Evolutionary conservation across 1,140 invertebrate genomes (phyloP).

Genomic region (Copidosoma floridanum): DNA sequence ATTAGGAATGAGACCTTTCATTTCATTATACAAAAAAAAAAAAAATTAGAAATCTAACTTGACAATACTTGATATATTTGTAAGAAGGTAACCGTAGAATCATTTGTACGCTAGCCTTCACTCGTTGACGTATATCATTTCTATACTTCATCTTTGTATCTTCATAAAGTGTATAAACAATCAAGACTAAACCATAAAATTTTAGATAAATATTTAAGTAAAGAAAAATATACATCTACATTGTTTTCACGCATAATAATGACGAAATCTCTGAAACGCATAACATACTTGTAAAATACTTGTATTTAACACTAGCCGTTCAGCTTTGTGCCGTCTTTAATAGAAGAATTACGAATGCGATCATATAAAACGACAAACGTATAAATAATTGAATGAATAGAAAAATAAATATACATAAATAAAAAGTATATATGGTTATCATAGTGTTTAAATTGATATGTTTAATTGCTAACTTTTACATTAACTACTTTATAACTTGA

Average conservation of each 20-base stretch:
- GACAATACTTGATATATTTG: slow-evolving; percentile 21
- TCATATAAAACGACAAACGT: slow-evolving; percentile 26
- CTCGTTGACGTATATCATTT: slow-evolving; percentile 3
- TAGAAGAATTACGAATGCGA: slow-evolving; percentile 44
- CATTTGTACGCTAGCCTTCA: slow-evolving; percentile 8
- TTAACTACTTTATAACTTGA: too few relatives aligned
- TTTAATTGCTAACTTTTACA: too few relatives aligned
- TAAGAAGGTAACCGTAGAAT: slow-evolving; percentile 5
- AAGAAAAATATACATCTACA: too few relatives aligned
- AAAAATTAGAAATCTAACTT: slow-evolving; percentile 16
- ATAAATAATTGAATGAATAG: slow-evolving; percentile 38
- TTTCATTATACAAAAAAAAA: too few relatives aligned
- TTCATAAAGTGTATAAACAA: too few relatives aligned
- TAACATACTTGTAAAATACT: slow-evolving; percentile 49
- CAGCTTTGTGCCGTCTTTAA: slow-evolving; percentile 54
- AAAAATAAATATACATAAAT: slow-evolving; percentile 19
- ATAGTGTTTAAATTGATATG: too few relatives aligned
- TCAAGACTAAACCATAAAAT: too few relatives aligned
- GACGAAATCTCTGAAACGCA: slow-evolving; percentile 29
- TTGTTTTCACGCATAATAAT: background rate
- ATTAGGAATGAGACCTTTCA: background rate
- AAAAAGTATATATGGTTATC: slow-evolving; percentile 12
- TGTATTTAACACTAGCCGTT: slow-evolving; percentile 52
- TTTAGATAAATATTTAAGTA: too few relatives aligned
- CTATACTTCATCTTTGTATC: slow-evolving; percentile 2